phyloP scores from a whole-genome alignment of 2,113 vertebrate species.

The Alligator mississippiensis region DNA sequence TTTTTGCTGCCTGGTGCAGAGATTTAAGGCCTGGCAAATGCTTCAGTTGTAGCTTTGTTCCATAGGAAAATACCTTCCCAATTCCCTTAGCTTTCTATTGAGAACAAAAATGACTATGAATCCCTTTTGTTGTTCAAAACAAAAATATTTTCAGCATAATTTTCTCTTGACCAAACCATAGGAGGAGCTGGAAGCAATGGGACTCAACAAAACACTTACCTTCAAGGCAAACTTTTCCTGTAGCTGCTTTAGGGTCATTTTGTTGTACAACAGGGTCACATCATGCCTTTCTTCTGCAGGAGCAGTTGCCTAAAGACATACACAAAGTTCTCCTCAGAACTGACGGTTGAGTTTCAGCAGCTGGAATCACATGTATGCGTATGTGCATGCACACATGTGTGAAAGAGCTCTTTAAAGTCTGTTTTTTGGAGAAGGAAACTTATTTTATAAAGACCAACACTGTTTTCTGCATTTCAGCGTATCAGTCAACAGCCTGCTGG shows the following conservation, averaged over 20 bases:
- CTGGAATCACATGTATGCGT: neutral
- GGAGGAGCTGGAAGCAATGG: neutral
- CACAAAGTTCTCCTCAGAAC: constrained; percentile 35
- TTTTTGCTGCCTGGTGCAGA: neutral
- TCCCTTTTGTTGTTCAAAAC: neutral
- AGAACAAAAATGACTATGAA: neutral
- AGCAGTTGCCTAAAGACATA: constrained; percentile 85
- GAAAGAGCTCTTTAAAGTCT: neutral
- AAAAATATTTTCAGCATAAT: neutral
- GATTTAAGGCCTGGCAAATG: neutral
- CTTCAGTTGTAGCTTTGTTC: neutral
- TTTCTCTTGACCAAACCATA: neutral
- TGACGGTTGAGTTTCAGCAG: neutral
- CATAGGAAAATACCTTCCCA: neutral
- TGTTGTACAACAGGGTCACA: constrained; percentile 92
- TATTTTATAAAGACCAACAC: neutral
- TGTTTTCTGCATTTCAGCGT: neutral
- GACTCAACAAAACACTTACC: constrained; percentile 76
- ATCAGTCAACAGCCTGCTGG: accelerated
- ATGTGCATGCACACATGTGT: accelerated
- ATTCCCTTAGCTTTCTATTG: neutral
- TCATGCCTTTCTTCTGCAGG: constrained; percentile 94
- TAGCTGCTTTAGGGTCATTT: constrained; percentile 88
- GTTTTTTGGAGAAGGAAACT: neutral
- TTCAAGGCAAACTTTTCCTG: constrained; percentile 87